Conservation (phyloP, 1,140 invertebrate species). For the Caenorhabditis inopinata region DNA sequence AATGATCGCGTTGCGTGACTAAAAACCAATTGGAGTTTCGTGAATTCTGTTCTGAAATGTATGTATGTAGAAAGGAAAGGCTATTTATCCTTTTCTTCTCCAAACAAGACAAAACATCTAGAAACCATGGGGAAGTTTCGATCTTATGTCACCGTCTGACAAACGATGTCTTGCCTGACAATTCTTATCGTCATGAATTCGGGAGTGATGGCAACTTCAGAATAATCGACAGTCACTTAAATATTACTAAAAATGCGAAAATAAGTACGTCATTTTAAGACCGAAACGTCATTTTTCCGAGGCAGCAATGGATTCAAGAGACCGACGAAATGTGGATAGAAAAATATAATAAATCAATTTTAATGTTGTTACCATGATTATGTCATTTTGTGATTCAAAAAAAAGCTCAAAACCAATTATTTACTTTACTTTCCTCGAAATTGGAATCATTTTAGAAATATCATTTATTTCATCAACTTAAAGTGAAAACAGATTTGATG, state of each 20-base stretch:
- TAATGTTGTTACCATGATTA: no score
- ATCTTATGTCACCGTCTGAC: conserved; percentile 9
- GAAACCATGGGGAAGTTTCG: not conserved
- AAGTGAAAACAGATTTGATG: no score
- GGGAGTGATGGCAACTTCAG: not conserved
- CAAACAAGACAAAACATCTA: not conserved
- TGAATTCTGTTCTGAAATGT: not conserved
- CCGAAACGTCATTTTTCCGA: not conserved
- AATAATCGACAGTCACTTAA: not conserved
- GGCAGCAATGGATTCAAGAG: no score
- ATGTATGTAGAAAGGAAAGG: not conserved
- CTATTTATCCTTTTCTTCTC: not conserved
- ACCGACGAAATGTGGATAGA: no score
- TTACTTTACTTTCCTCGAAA: no score
- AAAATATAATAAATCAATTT: no score
- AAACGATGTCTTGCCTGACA: not conserved
- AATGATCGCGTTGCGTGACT: not conserved
- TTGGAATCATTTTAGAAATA: no score
- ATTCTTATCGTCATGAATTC: not conserved
- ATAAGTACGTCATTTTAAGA: no score
- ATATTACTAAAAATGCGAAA: no score
- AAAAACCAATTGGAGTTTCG: not conserved
- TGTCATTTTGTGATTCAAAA: no score
- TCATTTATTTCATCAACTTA: no score
- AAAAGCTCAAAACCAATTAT: no score